Conservation (phyloP, 2,888 invertebrate genomes). For the Chironomus riparius region DNA sequence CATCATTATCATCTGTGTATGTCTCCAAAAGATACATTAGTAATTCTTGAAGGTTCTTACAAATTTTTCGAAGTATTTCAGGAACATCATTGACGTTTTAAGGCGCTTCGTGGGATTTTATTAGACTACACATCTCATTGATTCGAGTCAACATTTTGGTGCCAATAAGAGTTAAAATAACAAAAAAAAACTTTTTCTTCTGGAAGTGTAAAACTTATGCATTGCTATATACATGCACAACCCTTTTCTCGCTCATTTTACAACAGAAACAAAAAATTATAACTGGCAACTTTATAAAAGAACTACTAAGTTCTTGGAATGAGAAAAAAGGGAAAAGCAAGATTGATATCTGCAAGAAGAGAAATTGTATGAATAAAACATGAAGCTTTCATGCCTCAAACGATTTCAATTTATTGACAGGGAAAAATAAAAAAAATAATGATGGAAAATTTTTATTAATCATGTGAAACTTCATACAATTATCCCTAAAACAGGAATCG, state of each 20-base stretch:
- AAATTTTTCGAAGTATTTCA: too few species aligned
- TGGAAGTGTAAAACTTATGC: not conserved
- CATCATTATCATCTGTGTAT: not conserved
- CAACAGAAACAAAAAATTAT: too few species aligned
- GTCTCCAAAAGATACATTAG: not conserved
- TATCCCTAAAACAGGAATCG: not conserved
- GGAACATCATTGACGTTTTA: too few species aligned
- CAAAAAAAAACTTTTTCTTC: not conserved
- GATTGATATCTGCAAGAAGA: not conserved
- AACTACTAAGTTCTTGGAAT: not conserved
- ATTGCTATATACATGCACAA: not conserved
- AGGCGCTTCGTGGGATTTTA: too few species aligned
- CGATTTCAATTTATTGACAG: too few species aligned
- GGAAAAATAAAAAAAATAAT: not conserved
- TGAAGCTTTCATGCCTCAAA: not conserved
- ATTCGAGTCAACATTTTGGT: too few species aligned
- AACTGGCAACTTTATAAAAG: too few species aligned
- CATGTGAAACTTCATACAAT: not conserved
- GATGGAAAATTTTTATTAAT: not conserved
- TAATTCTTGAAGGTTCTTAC: not conserved
- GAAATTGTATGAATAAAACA: not conserved
- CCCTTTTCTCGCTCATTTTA: not conserved
- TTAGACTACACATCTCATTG: not conserved
- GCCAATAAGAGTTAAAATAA: not conserved
- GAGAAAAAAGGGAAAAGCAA: not conserved